Conservation (phyloP, 2,888 invertebrate species). For the Rugalucina vietnamica region DNA sequence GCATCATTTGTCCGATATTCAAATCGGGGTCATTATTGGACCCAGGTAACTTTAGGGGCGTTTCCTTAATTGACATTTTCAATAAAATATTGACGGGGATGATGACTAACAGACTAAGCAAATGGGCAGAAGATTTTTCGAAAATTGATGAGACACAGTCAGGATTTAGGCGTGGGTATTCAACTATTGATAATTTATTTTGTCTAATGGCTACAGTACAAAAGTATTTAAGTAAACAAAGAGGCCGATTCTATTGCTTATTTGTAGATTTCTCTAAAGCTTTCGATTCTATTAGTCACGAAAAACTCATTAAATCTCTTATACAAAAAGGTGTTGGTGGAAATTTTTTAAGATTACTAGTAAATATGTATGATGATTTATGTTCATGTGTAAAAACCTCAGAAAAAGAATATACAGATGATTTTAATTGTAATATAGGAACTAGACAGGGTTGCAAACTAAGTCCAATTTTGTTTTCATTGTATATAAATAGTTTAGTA, state of each 20-base stretch:
- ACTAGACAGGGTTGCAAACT: background rate
- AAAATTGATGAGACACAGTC: background rate
- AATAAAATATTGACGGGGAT: background rate
- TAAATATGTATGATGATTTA: background rate
- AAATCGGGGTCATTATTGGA: background rate
- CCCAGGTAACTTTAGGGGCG: background rate
- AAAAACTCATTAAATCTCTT: background rate
- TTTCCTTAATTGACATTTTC: constrained; percentile 9
- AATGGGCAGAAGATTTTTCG: background rate
- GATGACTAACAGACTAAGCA: background rate
- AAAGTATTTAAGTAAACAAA: background rate
- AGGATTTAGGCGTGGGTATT: background rate
- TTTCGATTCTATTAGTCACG: background rate
- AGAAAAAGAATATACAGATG: background rate
- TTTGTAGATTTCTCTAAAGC: background rate
- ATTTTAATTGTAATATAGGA: constrained; percentile 16
- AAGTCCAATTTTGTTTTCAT: background rate
- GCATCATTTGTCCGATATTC: background rate
- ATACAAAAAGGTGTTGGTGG: background rate
- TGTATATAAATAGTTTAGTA: background rate
- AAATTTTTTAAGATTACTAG: background rate
- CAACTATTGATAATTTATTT: background rate
- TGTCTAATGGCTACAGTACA: background rate
- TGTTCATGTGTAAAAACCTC: background rate
- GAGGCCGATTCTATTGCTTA: background rate